These are phyloP conservation scores for Novumbra hubbsi DNA, from an alignment of 2,797 vertebrate genomes.

Conservation along the genomic window DNA sequence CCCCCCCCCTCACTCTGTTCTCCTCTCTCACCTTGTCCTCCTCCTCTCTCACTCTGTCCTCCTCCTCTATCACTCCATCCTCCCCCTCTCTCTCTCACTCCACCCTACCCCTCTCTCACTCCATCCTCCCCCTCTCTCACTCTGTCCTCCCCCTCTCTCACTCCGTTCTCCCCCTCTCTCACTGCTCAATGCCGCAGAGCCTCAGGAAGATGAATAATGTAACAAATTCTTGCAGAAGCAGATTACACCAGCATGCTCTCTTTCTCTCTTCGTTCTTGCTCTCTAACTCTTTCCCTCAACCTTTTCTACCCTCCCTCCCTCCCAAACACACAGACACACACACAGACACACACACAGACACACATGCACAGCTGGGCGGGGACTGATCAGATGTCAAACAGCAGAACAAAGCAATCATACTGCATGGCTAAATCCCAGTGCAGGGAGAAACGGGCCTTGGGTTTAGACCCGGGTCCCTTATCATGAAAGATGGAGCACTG, in stretches of 20 bases:
- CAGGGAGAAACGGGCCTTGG: background rate
- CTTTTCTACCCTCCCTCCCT: background rate
- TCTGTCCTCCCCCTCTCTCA: background rate
- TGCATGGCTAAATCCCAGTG: conserved; percentile 8
- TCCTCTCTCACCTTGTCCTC: too few species aligned
- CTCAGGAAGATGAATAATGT: conserved; percentile 47
- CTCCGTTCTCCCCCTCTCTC: conserved; percentile 27
- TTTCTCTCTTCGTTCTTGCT: background rate
- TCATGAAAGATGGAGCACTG: conserved; percentile 19
- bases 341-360: background rate
- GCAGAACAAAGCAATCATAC: conserved; percentile 19
- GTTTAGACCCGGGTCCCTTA: conserved; percentile 19
- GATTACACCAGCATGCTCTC: conserved; percentile 15
- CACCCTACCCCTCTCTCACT: too few species aligned
- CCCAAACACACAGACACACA: background rate
- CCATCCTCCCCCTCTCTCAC: too few species aligned
- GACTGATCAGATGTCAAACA: conserved; percentile 23
- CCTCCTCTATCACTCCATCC: too few species aligned
- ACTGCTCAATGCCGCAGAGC: conserved; percentile 11
- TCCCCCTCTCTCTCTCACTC: too few species aligned
- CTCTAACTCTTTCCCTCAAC: conserved; percentile 3
- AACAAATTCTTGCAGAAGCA: conserved; percentile 17
- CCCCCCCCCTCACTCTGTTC: too few species aligned
- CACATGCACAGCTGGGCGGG: conserved; percentile 1
- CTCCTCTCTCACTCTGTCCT: too few species aligned